Base-by-base conservation (phyloP, 92 coral and sea anemone species). In the Palythoa heliodiscus region DNA sequence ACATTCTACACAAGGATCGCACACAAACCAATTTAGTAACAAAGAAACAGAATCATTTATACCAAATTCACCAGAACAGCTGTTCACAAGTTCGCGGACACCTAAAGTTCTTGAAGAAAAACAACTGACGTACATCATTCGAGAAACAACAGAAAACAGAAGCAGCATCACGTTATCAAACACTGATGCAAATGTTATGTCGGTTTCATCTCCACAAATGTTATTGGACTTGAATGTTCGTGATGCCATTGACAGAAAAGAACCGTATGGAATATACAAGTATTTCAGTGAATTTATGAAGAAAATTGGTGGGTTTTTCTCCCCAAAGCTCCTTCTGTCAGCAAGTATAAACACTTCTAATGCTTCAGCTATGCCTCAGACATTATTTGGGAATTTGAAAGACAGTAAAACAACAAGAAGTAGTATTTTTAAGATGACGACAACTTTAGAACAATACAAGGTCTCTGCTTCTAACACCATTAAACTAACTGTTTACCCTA, bases 191-290 rank as follows among this genome's bases (percentile, higher is more conserved):
- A 48, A 35, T 17, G 37, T 37, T 11, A 19, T 3, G 50, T 47
- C 78, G 20, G 78, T 17, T 35, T 13, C 70, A 29, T 35, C 25
- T 8, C n/a, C 29, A 60, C 52, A 37, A 3, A 22, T 2, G 10
- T 57, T 60, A 60, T 19, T n/a, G 6, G 70, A 77, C 16, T 29
- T 60, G 16, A 77, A 77, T 60, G 25, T 60, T 7, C 48, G 55
- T 19, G 72, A 43, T 43, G 23, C 40, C 16, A 9, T 64, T 47
- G 66, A 43, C 8, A 66, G 22, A 7, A 50, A 35, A 5, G 23
- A 64, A 7, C 35, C 73, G 43, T 43, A 13, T 80, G 84, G 61
- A 63, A 66, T 80, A 15, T 66, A 80, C 57, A 80, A 66, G 20
- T 80, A 80, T 16, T 39, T 80, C 19, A 13, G 74, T 1, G 63